phyloP scores from a whole-genome alignment of 2,113 vertebrate species.

The Tachuris rubrigastra region DNA sequence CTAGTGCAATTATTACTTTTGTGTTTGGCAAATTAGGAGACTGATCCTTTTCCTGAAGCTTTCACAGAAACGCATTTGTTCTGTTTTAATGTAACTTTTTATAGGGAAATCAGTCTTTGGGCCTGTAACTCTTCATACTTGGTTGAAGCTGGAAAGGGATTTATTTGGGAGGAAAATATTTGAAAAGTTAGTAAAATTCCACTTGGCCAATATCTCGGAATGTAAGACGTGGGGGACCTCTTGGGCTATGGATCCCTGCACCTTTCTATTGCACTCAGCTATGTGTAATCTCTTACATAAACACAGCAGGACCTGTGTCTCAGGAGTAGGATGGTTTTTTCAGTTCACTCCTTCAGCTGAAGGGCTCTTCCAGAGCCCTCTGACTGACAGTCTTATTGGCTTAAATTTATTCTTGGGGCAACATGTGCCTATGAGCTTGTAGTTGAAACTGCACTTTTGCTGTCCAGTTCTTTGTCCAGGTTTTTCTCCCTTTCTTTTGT shows the following conservation, averaged over 20 bases:
- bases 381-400: background rate
- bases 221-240: background rate
- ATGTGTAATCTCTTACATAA: background rate
- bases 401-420: background rate
- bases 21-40: background rate
- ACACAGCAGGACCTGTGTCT: background rate
- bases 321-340: background rate
- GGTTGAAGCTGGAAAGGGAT: background rate
- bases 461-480: background rate
- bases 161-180: background rate
- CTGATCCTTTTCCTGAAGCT: background rate
- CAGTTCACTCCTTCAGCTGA: background rate
- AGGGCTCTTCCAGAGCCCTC: background rate
- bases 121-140: background rate
- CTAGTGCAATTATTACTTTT: background rate
- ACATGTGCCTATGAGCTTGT: background rate
- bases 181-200: background rate
- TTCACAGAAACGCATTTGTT: background rate
- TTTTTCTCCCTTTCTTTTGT: background rate
- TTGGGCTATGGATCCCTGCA: background rate
- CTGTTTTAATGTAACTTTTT: background rate
- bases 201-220: background rate
- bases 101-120: background rate
- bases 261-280: background rate
- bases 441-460: background rate